phyloP scores from a whole-genome alignment of 2,888 invertebrate species.

The Zonitis immaculata region DNA sequence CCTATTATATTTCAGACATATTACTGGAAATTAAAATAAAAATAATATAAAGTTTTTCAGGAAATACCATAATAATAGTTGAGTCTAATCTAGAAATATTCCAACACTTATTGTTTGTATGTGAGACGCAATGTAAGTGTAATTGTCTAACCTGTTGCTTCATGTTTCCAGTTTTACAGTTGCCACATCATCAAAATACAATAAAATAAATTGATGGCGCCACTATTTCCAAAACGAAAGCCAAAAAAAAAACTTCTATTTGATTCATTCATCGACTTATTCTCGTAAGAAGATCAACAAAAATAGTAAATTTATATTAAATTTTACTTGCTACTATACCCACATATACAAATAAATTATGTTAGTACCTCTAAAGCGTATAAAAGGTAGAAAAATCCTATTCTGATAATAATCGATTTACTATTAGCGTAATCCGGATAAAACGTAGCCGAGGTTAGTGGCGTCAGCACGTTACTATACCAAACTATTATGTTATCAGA shows the following conservation, averaged over 20 bases:
- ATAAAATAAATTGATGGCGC: neutral
- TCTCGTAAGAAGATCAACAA: neutral
- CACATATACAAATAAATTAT: neutral
- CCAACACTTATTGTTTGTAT: neutral
- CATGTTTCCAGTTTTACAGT: neutral
- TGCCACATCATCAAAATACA: neutral
- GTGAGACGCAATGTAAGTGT: slow-evolving; percentile 1
- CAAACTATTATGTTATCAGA: neutral
- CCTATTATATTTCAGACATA: neutral
- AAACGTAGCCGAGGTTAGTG: slow-evolving; percentile 18
- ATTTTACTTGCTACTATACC: neutral
- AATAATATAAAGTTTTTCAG: no score
- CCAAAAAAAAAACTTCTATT: no score
- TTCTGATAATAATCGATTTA: slow-evolving; percentile 24
- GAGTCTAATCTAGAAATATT: neutral
- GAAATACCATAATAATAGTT: no score
- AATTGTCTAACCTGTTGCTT: slow-evolving; percentile 6
- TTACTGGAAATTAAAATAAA: no score
- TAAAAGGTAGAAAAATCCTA: slow-evolving; percentile 18
- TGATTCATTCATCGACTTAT: no score
- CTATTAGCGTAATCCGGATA: slow-evolving; percentile 32
- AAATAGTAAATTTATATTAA: neutral
- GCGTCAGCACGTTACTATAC: slow-evolving; percentile 23
- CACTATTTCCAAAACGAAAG: neutral
- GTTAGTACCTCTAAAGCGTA: neutral